Evolutionary conservation across 1,140 invertebrate genomes (phyloP), one percentile per base, ranked within the genome.

Genomic region (Brachystomella parvula): DNA sequence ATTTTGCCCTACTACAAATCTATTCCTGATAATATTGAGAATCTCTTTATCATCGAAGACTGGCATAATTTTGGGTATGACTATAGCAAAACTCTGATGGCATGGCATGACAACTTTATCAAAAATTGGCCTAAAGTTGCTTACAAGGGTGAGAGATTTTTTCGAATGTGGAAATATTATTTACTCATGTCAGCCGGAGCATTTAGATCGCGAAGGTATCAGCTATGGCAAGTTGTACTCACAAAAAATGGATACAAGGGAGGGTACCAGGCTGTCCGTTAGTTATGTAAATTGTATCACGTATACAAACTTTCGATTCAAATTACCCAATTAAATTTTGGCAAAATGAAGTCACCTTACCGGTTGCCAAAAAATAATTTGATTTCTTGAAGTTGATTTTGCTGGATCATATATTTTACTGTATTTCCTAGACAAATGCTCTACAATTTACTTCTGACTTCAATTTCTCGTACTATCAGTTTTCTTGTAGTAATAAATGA

Each of bases 61-160:
- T 72, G 62, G 68, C 70, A 73, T 28, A 73, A 73, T 29, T 70
- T 71, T 30, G 70, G 72, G 15, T 33, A 63, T 39, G 58, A 73
- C 49, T 72, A 73, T 44, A 65, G 44, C 21, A 49, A 61, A 15
- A 73, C 72, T 15, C 61, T 72, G 0, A 39, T 64, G 47, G 70
- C 72, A 39, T 73, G 72, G 72, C 60, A 61, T 49, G 66, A 67
- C 12, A 71, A 71, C 65, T 71, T 73, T 58, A 59, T 68, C 1
- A 66, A 64, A n/a, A 47, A 35, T 32, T 73, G 72, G 72, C 70
- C 70, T 1, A 69, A 65, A 56, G 26, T 73, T 19, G 19, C 66
- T 39, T 31, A 47, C 26, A 65, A 68, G 30, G 68, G 62, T 3
- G 68, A 67, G 24, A 17, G 60, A 56, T 73, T 73, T 60, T 70